Base-by-base conservation (phyloP, 2,113 vertebrate genomes). In the Xiphophorus hellerii region DNA sequence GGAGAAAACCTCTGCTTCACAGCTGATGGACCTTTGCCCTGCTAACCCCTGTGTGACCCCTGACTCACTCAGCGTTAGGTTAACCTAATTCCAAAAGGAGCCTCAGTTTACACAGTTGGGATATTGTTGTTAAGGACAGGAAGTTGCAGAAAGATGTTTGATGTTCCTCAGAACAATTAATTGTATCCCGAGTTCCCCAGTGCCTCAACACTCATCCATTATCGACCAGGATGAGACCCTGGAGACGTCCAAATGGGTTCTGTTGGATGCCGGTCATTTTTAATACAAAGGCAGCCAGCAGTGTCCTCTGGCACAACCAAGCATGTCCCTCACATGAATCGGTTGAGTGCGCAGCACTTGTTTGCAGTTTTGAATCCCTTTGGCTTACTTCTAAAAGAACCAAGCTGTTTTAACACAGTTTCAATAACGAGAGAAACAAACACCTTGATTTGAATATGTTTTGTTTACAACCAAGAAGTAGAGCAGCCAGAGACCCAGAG, bases 121-220 rank as follows among this genome's bases (percentile, higher is more conserved):
- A 84, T 90, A 78, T 88, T 82, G 69, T 85, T 84, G 92, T 92
- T 89, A 89, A 85, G 82, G 80, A 62, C 80, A 83, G 84, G 84
- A 88, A 83, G 86, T 73, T 85, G 74, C 78, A 74, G 27, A 71
- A 77, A 22, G 79, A 88, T 88, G 86, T 92, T 92, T 91, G 88
- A 92, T 89, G 84, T 91, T 86, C 80, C 79, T 87, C 76, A 76
- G 77, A 85, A 87, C 78, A 83, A 88, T 89, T 94, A 93, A 94
- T 94, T 94, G 88, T 84, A 83, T 93, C 89, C 87, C 29, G 35
- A 80, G 67, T 78, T 62, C 74, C 77, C 76, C 61, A 61, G n/a
- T 58, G 51, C 22, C 51, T 75, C 76, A 61, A 42, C 88, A 82
- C 73, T 80, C 71, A 78, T 92, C 92, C 85, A 91, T 93, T 93